Conservation (phyloP, 2,888 invertebrate genomes). For the Volucella inflata region DNA sequence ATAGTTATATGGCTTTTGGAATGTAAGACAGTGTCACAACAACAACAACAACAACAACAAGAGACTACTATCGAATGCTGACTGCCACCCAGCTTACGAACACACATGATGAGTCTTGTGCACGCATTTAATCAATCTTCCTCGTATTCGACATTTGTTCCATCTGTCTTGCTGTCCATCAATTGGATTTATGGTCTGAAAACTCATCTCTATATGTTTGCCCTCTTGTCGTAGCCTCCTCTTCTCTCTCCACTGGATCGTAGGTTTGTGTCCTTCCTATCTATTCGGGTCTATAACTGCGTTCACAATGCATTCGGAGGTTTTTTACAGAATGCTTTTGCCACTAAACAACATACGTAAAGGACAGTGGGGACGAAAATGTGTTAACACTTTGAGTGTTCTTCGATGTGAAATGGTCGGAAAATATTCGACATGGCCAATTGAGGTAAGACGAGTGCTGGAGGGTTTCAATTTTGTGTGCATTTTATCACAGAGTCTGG, state of each 20-base stretch:
- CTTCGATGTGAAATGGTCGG: no score
- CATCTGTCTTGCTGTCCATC: conserved; percentile 67
- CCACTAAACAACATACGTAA: conserved; percentile 6
- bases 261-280: neutral
- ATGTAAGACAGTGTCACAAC: conserved; percentile 66
- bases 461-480: no score
- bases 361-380: conserved; percentile 19
- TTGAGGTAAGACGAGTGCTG: no score
- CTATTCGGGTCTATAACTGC: conserved; percentile 36
- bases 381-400: neutral
- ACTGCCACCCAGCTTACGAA: conserved; percentile 70
- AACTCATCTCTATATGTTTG: conserved; percentile 52
- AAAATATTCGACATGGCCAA: neutral
- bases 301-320: conserved; percentile 22
- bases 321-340: conserved; percentile 20
- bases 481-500: no score
- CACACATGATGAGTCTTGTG: conserved; percentile 61
- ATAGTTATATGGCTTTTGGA: conserved; percentile 55
- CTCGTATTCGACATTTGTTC: conserved; percentile 66
- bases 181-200: conserved; percentile 63
- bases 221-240: conserved; percentile 4
- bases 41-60: conserved; percentile 60
- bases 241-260: neutral
- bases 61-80: no score
- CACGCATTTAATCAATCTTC: conserved; percentile 67